Base-by-base conservation (phyloP, 2,888 invertebrate genomes). In the Caenorhabditis macrosperma region DNA sequence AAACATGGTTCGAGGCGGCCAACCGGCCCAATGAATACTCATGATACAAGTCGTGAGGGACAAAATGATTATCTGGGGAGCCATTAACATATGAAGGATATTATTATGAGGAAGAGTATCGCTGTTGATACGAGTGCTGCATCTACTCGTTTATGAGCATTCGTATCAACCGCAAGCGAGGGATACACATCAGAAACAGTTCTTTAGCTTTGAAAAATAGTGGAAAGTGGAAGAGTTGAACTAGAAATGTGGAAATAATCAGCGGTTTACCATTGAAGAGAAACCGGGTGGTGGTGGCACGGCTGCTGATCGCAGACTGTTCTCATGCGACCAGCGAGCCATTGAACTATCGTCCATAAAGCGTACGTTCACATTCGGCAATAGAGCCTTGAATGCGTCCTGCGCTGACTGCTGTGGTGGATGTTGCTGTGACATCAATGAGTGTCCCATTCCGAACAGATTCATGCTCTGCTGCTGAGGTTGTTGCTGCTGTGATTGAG, bases 281-380 rank as follows among this genome's bases (percentile, higher is more conserved):
- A 85, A 85, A 44, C 85, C 85, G 64, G 84, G 84, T 7, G 85
- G 85, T 38, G 85, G 85, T 4, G 83, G 82, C 24, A 61, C 52
- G 38, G 66, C 60, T 5, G 33, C 26, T 30, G 80, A 81, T 80
- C 80, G 75, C 80, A 80, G 80, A 80, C 80, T 80, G 80, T 76
- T 80, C 80, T 80, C 80, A 48, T 80, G 80, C 76, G 81, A 81
- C 76, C 76, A 76, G 26, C 72, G 71, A 20, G 80, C 17, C 75
- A 75, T 80, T 15, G 75, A 64, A 22, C 41, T 67, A 35, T 77
- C 76, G 41, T 81, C 79, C 61, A 85, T 83, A 54, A 89, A 89
- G 15, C 87, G 82, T 4, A 89, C 87, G 66, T 88, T 89, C 33
- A 88, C 88, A 57, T 88, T 88, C 12, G 88, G 88, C n/a, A 89